Percentiles rank a stretch among this genome's conserved stretches.
phyloP scores from a whole-genome alignment of 2,797 vertebrate species.

The Pyrocephalus nanus region DNA sequence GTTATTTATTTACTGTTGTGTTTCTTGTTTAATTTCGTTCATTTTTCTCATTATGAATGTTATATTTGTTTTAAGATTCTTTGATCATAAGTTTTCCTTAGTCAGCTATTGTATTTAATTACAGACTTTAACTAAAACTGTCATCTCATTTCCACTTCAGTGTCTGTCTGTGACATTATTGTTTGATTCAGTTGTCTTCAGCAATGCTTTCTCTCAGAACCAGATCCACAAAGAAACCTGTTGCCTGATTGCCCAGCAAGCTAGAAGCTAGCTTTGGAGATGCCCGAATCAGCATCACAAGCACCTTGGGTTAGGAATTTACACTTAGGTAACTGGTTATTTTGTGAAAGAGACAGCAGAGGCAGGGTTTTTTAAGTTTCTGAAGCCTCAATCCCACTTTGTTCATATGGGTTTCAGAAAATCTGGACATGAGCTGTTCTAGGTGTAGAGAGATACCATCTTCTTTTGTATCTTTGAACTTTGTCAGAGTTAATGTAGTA shows the following conservation, averaged over 20 bases:
- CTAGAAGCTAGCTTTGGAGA: not conserved
- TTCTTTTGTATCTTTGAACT: not conserved
- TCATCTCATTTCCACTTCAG: not conserved
- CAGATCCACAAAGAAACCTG: not conserved
- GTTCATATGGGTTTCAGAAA: not conserved
- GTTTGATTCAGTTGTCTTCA: not conserved
- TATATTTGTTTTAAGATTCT: not conserved
- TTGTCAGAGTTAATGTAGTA: not conserved
- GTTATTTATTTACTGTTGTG: not conserved
- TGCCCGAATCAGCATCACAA: not conserved
- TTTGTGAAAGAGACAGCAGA: not conserved
- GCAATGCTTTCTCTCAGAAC: not conserved
- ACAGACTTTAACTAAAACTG: not conserved
- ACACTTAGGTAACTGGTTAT: not conserved
- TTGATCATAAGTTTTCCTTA: not conserved
- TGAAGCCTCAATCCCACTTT: not conserved
- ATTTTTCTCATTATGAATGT: not conserved
- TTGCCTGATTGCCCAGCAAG: not conserved
- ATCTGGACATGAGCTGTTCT: not conserved
- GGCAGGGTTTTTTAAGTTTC: not conserved
- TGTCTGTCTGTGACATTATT: not conserved
- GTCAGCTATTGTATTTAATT: not conserved
- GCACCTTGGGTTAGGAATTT: not conserved
- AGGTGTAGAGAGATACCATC: not conserved
- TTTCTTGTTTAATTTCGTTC: not conserved